Evolutionary conservation across 2,888 invertebrate species (phyloP).

Genomic region (Drosophila sordidapex): DNA sequence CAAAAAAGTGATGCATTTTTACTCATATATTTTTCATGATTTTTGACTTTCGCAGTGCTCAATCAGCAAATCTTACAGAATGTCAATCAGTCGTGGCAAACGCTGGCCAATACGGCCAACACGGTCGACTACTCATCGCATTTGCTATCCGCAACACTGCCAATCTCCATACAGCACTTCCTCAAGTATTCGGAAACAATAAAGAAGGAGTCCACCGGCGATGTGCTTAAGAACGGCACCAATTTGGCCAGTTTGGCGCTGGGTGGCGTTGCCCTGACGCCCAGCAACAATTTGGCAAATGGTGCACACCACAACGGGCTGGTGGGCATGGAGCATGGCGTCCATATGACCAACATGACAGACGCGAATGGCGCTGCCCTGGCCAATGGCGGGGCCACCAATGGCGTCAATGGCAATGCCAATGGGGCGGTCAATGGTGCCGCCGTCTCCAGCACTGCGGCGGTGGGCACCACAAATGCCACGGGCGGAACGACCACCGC

Average conservation of each 20-base stretch:
- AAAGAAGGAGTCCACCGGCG: conserved; percentile 85
- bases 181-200: conserved; percentile 85
- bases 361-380: conserved; percentile 73
- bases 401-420: conserved; percentile 65
- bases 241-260: conserved; percentile 84
- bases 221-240: conserved; percentile 84
- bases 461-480: conserved; percentile 83
- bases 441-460: conserved; percentile 84
- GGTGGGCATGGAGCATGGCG: conserved; percentile 82
- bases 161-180: conserved; percentile 85
- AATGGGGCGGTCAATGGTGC: conserved; percentile 72
- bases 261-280: conserved; percentile 82
- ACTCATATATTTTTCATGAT: conserved; percentile 1
- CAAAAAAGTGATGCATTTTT: not conserved
- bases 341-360: conserved; percentile 81
- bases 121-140: conserved; percentile 85
- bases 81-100: conserved; percentile 85
- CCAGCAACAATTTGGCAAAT: conserved; percentile 77
- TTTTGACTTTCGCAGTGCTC: conserved; percentile 73
- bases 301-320: conserved; percentile 81
- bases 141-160: conserved; percentile 85
- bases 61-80: conserved; percentile 85
- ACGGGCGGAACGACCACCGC: conserved; percentile 84
- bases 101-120: conserved; percentile 85
- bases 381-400: conserved; percentile 65